Evolutionary conservation across 2,113 vertebrate genomes (phyloP), one percentile per base, ranked within the genome.

Genomic region (Pterocles orientalis): DNA sequence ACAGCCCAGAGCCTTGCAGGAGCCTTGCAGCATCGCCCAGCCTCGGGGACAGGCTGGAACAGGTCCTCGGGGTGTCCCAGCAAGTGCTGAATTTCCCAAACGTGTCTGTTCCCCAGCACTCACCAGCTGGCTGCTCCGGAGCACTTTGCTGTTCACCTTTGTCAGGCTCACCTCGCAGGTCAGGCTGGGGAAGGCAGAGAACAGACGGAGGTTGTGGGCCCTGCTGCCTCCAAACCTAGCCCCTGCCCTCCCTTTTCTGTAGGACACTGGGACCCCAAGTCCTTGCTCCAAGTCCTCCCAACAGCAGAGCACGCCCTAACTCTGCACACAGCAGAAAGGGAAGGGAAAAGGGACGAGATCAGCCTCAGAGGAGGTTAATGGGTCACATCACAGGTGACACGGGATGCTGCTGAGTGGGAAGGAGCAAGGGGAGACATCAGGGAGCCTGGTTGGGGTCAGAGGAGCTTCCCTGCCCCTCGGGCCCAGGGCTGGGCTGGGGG

Each of bases 111-210:
- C 31, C 41, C 26, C 47, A 31, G 58, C 21, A 97, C 99, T 98
- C 95, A 99, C 99, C 99, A 99, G 91, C 71, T 99, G 98, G 96
- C 99, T 99, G 98, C 99, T 99, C 97, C 99, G 99, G 19, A 99
- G 98, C 58, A 99, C 98, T 98, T 99, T 99, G 98, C 99, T 99
- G 97, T 98, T 99, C 58, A 99, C 96, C 96, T 99, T 99, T 29
- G 98, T 98, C 56, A 99, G 97, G 76, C 98, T 99, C 94, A 99
- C 97, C 91, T 99, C 98, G 53, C 98, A 99, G 1, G 96, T 98
- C 90, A 99, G 94, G 94, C 99, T 99, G 77, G 21, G 69, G 96
- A 90, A 34, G 79, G 65, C 54, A 90, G 61, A 92, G 76, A 64
- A 94, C 33, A 91, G 61, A 75, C 0, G 4, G 56, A 91, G 77